Base-by-base conservation (phyloP, 2,797 vertebrate genomes). In the Rhinella marina region DNA sequence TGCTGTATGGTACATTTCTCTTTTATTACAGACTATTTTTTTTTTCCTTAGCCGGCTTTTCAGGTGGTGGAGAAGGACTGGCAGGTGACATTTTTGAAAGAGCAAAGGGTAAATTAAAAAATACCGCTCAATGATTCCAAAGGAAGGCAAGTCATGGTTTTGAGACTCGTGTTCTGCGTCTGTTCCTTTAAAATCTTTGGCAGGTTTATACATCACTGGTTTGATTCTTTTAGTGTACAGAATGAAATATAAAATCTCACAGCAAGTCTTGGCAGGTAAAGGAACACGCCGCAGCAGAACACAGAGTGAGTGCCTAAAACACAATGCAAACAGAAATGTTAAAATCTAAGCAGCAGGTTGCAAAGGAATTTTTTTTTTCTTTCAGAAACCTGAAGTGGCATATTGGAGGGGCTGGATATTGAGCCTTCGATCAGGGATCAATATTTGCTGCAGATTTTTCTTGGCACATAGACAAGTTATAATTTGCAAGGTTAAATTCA, bases 261-360 rank as follows among this genome's bases (percentile, higher is more conserved):
- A 82, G 84, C 88, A 82, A 89, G 88, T 72, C 84, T 86, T 89
- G 88, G 88, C 88, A 86, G 84, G 83, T 88, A 88, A 88, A 88
- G 86, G 57, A 88, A 85, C 83, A 54, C 41, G 57, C 68, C 61
- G 78, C 66, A 81, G 79, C 70, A 89, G 70, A 82, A 82, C 88
- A 84, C 77, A 81, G 78, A 86, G 29, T 59, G 81, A 78, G 25
- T 25, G 50, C 72, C 57, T 41, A 70, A 50, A 76, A 77, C 25
- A 82, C 87, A 89, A 89, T 80, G 70, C 70, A 77, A 86, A 81
- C 83, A 77, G 78, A 66, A 86, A 68, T 48, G 70, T 61, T 86
- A 77, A 89, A 89, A 86, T 76, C 41, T 56, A 82, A 81, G 27
- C 79, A 86, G 88, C 83, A 52, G 79, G 84, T 59, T 61, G 32